phyloP scores from a whole-genome alignment of 1,140 invertebrate species.

The Calephelis nemesis region DNA sequence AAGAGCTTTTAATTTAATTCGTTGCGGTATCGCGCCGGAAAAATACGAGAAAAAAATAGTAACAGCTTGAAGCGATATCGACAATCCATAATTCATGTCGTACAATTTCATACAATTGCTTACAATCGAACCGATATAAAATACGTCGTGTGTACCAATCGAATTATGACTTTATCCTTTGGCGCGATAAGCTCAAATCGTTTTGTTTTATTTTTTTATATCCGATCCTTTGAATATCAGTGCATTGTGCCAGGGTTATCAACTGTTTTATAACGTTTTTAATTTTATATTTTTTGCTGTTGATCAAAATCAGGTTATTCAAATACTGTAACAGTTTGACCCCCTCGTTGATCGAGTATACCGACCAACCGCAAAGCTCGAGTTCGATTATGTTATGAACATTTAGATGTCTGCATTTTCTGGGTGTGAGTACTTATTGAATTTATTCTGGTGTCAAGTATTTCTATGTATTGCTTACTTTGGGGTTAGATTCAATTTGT shows the following conservation, averaged over 20 bases:
- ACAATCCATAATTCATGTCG: constrained; percentile 79
- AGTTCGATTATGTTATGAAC: too few species aligned
- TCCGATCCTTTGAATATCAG: constrained; percentile 30
- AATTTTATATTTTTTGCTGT: too few species aligned
- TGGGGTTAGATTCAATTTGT: too few species aligned
- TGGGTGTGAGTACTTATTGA: too few species aligned
- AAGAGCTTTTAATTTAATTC: constrained; percentile 79
- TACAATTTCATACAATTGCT: constrained; percentile 74
- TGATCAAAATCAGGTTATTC: too few species aligned
- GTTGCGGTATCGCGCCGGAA: constrained; percentile 71
- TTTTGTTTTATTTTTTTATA: constrained; percentile 30
- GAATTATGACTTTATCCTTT: constrained; percentile 50
- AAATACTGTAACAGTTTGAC: too few species aligned
- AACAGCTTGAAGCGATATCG: constrained; percentile 78
- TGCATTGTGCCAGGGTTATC: constrained; percentile 21
- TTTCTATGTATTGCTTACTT: too few species aligned
- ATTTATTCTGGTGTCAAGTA: too few species aligned
- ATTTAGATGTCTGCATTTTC: too few species aligned
- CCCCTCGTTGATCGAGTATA: too few species aligned
- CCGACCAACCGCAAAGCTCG: too few species aligned
- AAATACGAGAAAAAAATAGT: constrained; percentile 71
- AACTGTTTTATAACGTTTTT: too few species aligned
- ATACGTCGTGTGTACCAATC: constrained; percentile 32
- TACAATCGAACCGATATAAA: constrained; percentile 41
- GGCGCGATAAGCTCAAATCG: constrained; percentile 38